phyloP scores from a whole-genome alignment of 2,888 invertebrate species.

The Ennomos erosarius region DNA sequence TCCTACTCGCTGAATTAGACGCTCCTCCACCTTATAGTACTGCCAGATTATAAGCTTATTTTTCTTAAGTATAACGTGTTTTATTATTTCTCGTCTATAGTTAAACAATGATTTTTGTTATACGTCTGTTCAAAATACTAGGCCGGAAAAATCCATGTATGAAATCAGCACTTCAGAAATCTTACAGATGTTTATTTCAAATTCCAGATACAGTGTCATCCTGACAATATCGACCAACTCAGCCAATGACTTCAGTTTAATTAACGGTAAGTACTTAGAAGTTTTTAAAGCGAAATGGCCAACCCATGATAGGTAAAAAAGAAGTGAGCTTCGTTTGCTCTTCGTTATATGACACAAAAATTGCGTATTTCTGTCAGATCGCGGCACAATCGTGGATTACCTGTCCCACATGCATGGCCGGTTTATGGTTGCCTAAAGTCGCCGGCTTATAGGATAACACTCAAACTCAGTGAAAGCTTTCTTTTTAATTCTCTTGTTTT shows the following conservation, averaged over 20 bases:
- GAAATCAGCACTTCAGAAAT: too few relatives aligned
- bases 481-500: conserved; percentile 13
- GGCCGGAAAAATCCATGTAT: too few relatives aligned
- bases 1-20: too few relatives aligned
- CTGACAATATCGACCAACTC: conserved; percentile 76
- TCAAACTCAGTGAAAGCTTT: conserved; percentile 15
- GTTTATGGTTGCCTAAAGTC: conserved; percentile 12
- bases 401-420: conserved; percentile 9
- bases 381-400: conserved; percentile 10
- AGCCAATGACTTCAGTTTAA: conserved; percentile 73
- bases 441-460: conserved; percentile 6
- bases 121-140: too few relatives aligned
- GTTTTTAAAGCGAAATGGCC: too few relatives aligned
- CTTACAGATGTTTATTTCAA: conserved; percentile 38
- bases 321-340: too few relatives aligned
- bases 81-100: too few relatives aligned
- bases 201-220: conserved; percentile 76
- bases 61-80: too few relatives aligned
- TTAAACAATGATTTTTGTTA: too few relatives aligned
- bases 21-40: too few relatives aligned
- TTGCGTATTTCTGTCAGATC: background rate
- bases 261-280: conserved; percentile 68
- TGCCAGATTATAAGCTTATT: too few relatives aligned
- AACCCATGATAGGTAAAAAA: too few relatives aligned
- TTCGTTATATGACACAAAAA: background rate